Percentiles rank a stretch among this genome's conserved stretches.
Conservation (phyloP, 64 coral and sea anemone species). For the Dendronephthya gigantea region DNA sequence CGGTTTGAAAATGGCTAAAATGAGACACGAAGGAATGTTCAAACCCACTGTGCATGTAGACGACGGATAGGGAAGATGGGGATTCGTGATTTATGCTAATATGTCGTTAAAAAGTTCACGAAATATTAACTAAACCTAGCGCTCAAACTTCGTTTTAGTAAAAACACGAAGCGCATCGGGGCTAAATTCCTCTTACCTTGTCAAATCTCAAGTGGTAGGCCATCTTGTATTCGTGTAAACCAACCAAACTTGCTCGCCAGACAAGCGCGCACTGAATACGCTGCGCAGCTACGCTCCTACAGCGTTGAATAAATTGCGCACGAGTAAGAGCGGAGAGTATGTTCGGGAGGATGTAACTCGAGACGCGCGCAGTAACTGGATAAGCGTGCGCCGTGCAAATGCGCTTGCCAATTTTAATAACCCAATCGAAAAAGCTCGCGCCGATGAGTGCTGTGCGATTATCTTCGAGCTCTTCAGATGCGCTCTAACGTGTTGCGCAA, state of each 20-base stretch:
- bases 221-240: background rate
- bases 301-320: background rate
- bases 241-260: background rate
- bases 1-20: background rate
- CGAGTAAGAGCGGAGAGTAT: background rate
- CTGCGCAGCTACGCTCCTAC: background rate
- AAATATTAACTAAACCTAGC: background rate
- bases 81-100: background rate
- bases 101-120: background rate
- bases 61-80: no score
- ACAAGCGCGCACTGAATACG: background rate
- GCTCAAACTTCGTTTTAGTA: background rate
- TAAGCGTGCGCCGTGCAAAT: background rate
- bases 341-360: background rate
- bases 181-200: background rate
- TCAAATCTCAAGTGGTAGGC: background rate
- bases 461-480: background rate
- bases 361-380: background rate
- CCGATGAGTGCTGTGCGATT: background rate
- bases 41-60: no score
- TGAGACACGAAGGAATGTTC: background rate
- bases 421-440: background rate
- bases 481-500: background rate
- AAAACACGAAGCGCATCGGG: background rate
- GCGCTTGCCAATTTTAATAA: background rate